Base-by-base conservation (phyloP, 2,888 invertebrate genomes). In the Drosophila barbarae region DNA sequence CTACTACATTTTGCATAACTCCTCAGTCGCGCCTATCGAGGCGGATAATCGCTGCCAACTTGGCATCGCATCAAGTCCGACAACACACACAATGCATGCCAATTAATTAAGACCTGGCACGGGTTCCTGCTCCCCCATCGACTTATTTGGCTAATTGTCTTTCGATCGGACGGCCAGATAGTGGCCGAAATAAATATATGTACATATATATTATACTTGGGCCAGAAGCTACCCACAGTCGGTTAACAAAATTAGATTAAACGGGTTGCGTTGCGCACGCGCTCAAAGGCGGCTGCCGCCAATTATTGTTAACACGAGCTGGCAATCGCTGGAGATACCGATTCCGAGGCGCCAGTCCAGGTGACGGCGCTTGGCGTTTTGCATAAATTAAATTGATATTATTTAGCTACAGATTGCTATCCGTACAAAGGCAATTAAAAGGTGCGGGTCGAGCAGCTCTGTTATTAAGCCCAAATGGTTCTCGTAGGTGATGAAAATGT, bases 91-190 rank as follows among this genome's bases (percentile, higher is more conserved):
- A 79, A 84, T 81, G 86, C 73, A 77, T 84, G 69, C 69, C 79
- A 80, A 80, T 85, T 80, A 80, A 80, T 80, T 85, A 77, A 65
- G 66, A 68, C 69, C 82, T 81, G 82, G 73, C 78, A 78, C 64
- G 64, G 50, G 64, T 34, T n/a, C 5, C 21, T 10, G 35, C 26
- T 50, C 21, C 30, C 30, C 44, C 77, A 77, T 65, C 84, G 73
- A 81, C 73, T 76, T 73, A 85, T 79, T 79, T 69, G 49, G 79
- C 79, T 79, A 79, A 79, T 79, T 79, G 84, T 85, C 82, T 73
- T 15, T 59, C 52, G 85, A 84, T 80, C 58, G 41, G 35, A 47
- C 18, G 38, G 38, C 26, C 53, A 77, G 81, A 77, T 81, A 74
- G 72, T 12, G 46, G 54, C 30, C 67, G 32, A 61, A 72, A 67